phyloP scores from a whole-genome alignment of 2,888 invertebrate genomes.

The Pycnomerus fuliginosus region DNA sequence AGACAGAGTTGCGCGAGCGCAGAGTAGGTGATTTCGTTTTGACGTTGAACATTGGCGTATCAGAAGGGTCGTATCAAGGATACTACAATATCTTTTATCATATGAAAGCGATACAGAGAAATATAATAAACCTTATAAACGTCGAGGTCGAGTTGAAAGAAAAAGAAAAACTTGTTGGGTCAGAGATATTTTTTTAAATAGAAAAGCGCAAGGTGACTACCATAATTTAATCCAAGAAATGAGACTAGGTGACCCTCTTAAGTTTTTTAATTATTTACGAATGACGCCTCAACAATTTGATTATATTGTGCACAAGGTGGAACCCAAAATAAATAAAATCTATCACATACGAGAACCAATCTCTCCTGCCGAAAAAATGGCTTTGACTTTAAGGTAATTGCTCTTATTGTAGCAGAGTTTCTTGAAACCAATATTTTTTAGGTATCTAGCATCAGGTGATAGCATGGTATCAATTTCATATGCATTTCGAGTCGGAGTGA shows the following conservation, averaged over 20 bases:
- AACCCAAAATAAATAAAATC: slow-evolving; percentile 1
- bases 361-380: slow-evolving; percentile 3
- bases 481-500: neutral
- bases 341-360: slow-evolving; percentile 4
- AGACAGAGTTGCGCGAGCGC: no score
- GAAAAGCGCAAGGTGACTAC: neutral
- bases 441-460: slow-evolving; percentile 1
- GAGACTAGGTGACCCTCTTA: slow-evolving; percentile 1
- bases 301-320: slow-evolving; percentile 1
- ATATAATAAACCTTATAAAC: no score
- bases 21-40: no score
- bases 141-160: no score
- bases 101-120: no score
- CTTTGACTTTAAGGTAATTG: slow-evolving; percentile 5
- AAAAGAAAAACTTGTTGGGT: no score
- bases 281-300: slow-evolving; percentile 1
- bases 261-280: slow-evolving; percentile 6
- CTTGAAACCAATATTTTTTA: no score
- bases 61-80: no score
- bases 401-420: no score
- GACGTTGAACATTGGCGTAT: no score
- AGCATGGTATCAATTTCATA: neutral
- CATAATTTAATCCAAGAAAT: neutral
- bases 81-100: no score
- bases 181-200: neutral